These are phyloP conservation scores for Pilophorus perplexus DNA, from an alignment of 2,888 invertebrate species.

Conservation along the genomic window DNA sequence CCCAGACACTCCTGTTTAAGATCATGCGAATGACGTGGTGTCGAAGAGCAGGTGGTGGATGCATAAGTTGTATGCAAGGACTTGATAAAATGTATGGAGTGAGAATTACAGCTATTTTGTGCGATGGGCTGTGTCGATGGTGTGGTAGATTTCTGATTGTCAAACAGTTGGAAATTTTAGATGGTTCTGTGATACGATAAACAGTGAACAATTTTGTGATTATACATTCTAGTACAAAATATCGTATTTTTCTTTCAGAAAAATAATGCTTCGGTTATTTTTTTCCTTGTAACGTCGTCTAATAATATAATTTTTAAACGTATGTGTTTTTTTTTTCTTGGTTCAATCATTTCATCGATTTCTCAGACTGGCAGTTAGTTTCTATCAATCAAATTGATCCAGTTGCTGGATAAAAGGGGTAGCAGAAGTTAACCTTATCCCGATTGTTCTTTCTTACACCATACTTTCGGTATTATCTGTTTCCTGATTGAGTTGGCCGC, in stretches of 20 bases:
- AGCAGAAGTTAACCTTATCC: too few species aligned
- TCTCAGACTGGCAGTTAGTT: neutral
- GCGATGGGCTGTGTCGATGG: conserved; percentile 38
- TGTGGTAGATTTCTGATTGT: conserved; percentile 31
- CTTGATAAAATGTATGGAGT: neutral
- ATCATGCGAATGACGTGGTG: too few species aligned
- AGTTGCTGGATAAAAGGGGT: too few species aligned
- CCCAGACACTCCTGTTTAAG: too few species aligned
- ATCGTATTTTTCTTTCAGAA: conserved; percentile 30
- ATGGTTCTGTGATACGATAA: conserved; percentile 44
- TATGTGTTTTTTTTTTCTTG: neutral
- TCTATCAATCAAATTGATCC: too few species aligned
- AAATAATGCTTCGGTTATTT: conserved; percentile 20
- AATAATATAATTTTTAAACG: conserved; percentile 21
- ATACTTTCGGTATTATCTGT: too few species aligned
- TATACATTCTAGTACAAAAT: conserved; percentile 44
- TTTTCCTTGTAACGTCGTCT: conserved; percentile 17
- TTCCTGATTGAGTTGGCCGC: too few species aligned
- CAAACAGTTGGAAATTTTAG: conserved; percentile 30
- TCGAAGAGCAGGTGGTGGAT: too few species aligned
- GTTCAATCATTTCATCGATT: neutral
- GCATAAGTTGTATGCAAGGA: too few species aligned
- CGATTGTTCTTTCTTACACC: too few species aligned
- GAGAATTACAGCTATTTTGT: conserved; percentile 35
- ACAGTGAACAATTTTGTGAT: conserved; percentile 44